phyloP scores from a whole-genome alignment of 2,113 vertebrate species.

The Pholis gunnellus region DNA sequence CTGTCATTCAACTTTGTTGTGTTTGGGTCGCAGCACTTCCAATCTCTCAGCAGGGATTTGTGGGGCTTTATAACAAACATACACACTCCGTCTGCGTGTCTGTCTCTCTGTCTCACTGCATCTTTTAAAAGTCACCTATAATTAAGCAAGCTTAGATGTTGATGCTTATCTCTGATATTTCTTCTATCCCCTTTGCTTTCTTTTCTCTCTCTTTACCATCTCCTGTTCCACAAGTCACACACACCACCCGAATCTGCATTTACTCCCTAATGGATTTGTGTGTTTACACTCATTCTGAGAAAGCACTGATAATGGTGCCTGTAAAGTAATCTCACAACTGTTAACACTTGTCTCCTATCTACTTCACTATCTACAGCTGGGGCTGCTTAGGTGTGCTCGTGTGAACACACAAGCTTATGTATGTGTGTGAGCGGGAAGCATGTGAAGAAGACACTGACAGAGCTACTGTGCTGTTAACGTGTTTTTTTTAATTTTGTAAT shows the following conservation, averaged over 20 bases:
- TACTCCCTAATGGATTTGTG: constrained; percentile 61
- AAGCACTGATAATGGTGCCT: constrained; percentile 61
- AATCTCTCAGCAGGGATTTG: constrained; percentile 58
- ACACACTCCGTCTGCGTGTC: constrained; percentile 16
- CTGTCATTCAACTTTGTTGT: constrained; percentile 59
- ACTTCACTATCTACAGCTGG: constrained; percentile 60
- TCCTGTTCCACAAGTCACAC: constrained; percentile 24
- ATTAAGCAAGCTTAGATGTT: constrained; percentile 35
- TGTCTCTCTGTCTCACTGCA: constrained; percentile 42
- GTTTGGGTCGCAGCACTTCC: constrained; percentile 38
- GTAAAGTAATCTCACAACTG: constrained; percentile 66
- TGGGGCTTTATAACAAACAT: constrained; percentile 32
- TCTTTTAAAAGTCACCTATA: constrained; percentile 53
- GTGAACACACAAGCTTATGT: background rate
- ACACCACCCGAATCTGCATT: constrained; percentile 35
- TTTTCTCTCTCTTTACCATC: background rate
- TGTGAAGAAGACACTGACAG: background rate
- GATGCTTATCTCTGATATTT: background rate
- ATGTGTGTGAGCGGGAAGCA: constrained; percentile 15
- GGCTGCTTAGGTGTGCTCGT: constrained; percentile 38
- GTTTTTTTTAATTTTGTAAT: background rate
- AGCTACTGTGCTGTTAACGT: background rate
- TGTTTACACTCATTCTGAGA: constrained; percentile 61
- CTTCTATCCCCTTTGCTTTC: constrained; percentile 13
- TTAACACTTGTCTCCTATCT: constrained; percentile 61